Conservation (phyloP, 2,797 vertebrate species). For the Lagodon rhomboides region DNA sequence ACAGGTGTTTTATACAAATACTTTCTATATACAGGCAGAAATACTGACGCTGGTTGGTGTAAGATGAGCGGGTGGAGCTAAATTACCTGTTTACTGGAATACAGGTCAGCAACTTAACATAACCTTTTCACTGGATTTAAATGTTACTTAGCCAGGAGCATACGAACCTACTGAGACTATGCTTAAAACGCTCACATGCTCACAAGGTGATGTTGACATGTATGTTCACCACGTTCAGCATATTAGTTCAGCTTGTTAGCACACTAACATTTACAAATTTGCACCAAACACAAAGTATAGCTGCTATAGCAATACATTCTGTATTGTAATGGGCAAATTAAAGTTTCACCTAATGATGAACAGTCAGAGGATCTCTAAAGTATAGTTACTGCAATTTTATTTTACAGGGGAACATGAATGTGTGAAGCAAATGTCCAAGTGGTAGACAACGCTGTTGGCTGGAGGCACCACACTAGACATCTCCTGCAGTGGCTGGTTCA, state of each 20-base stretch:
- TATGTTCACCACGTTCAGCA: not conserved
- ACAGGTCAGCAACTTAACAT: not conserved
- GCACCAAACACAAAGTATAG: not conserved
- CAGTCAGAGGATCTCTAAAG: not conserved
- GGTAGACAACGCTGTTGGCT: not conserved
- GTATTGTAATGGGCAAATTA: too few relatives aligned
- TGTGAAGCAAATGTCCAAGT: not conserved
- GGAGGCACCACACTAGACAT: not conserved
- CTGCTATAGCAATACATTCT: too few relatives aligned
- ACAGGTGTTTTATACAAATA: slow-evolving; percentile 12
- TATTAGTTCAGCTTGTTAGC: not conserved
- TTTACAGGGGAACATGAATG: not conserved
- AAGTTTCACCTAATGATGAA: too few relatives aligned
- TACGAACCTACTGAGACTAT: not conserved
- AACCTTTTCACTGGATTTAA: too few relatives aligned
- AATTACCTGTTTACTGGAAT: not conserved
- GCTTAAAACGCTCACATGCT: too few relatives aligned
- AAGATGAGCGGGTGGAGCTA: slow-evolving; percentile 15
- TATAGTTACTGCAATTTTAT: not conserved
- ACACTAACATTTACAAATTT: too few relatives aligned
- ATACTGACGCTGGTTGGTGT: slow-evolving; percentile 10
- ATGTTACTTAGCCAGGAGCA: not conserved
- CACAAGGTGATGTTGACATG: not conserved
- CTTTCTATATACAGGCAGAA: slow-evolving; percentile 8
- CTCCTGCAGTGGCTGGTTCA: not conserved